Conservation (phyloP, 2,113 vertebrate genomes). For the Prunella fulvescens region DNA sequence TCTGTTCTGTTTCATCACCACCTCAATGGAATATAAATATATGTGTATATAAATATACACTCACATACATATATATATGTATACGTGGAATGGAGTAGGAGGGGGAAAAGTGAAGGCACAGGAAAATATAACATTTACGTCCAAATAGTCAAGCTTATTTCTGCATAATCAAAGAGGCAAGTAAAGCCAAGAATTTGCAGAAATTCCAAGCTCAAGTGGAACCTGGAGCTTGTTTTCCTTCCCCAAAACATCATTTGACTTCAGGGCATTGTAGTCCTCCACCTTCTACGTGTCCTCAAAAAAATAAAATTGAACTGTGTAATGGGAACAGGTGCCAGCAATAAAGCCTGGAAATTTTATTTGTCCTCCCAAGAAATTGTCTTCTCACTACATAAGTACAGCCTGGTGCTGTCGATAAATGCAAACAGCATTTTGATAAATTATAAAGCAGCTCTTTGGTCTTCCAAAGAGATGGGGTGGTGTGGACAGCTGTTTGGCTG, state of each 20-base stretch:
- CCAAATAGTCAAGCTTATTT: not conserved
- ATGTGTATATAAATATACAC: fast-evolving
- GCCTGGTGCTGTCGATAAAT: conserved; percentile 41
- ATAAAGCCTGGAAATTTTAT: conserved; percentile 25
- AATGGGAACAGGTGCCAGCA: conserved; percentile 26
- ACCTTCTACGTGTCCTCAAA: not conserved
- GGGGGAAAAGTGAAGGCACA: not conserved
- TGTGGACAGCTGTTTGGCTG: conserved; percentile 53
- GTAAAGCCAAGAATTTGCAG: not conserved
- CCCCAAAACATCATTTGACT: not conserved
- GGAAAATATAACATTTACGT: not conserved
- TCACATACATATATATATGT: fast-evolving
- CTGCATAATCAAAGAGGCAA: not conserved
- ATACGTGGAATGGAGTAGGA: not conserved
- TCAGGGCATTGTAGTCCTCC: not conserved
- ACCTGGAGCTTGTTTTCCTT: conserved; percentile 15
- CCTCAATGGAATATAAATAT: not conserved
- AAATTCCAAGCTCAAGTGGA: not conserved
- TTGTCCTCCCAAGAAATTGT: conserved; percentile 40
- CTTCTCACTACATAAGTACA: conserved; percentile 2
- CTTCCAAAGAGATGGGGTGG: not conserved
- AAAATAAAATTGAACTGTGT: not conserved
- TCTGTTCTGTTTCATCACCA: conserved; percentile 19
- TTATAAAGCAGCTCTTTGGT: conserved; percentile 42
- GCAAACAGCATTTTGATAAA: conserved; percentile 42